These are phyloP conservation scores for Heliangelus exortis DNA, from an alignment of 2,797 vertebrate species.

Conservation along the genomic window DNA sequence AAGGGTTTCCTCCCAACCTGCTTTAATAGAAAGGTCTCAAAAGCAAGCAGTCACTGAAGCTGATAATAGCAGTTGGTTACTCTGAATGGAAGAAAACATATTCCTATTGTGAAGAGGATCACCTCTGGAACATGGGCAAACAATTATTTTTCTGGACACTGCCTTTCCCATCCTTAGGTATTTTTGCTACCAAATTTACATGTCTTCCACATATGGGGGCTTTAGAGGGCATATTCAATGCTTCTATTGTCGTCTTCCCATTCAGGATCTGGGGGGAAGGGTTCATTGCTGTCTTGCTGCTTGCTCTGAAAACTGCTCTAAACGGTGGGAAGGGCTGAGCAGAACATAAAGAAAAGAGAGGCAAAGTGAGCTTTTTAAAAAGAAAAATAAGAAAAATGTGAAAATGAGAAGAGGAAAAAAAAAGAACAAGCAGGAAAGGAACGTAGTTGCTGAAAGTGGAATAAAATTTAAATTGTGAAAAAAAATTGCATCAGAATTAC, in stretches of 20 bases:
- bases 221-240: fast-evolving
- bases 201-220: fast-evolving
- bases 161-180: not conserved
- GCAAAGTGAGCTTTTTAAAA: not conserved
- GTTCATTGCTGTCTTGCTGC: not conserved
- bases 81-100: not conserved
- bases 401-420: not conserved
- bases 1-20: not conserved
- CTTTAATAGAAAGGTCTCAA: constrained; percentile 29
- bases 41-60: not conserved
- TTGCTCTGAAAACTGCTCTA: not conserved
- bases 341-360: not conserved
- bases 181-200: not conserved
- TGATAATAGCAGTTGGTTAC: constrained; percentile 25
- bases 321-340: not conserved
- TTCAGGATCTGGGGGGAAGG: fast-evolving
- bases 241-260: not conserved
- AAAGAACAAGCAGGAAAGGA: not conserved
- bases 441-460: not conserved
- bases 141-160: not conserved
- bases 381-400: no score
- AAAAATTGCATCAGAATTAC: not conserved
- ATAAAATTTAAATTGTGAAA: not conserved
- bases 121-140: not conserved
- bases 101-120: not conserved